phyloP scores from a whole-genome alignment of 92 coral and sea anemone genomes.

The Anthopleura xanthogrammica region DNA sequence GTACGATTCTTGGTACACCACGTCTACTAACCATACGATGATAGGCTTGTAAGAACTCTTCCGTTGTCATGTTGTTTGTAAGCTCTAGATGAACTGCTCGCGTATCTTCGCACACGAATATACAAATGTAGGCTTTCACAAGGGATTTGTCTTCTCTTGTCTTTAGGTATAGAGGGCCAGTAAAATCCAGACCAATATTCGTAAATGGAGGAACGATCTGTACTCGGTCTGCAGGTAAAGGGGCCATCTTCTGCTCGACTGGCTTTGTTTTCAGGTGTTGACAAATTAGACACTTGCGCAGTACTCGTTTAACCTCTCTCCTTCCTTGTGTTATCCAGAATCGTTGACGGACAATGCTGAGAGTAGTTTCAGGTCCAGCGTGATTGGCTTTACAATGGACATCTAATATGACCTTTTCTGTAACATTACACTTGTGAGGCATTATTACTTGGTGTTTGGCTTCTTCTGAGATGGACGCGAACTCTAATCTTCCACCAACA shows the following conservation, averaged over 20 bases:
- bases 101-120: slow-evolving; percentile 8
- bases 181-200: slow-evolving; percentile 20
- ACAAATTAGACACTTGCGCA: slow-evolving; percentile 21
- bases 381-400: slow-evolving; percentile 19
- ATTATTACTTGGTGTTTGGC: slow-evolving; percentile 30
- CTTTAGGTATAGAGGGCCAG: slow-evolving; percentile 21
- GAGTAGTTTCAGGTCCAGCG: slow-evolving; percentile 42
- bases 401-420: slow-evolving; percentile 18
- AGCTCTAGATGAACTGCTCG: slow-evolving; percentile 24
- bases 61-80: slow-evolving; percentile 9
- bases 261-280: slow-evolving; percentile 24
- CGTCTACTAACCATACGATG: slow-evolving; percentile 34
- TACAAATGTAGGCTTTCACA: slow-evolving; percentile 16
- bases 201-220: slow-evolving; percentile 20
- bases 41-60: slow-evolving; percentile 36
- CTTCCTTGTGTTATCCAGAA: slow-evolving; percentile 20
- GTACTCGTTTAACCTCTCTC: slow-evolving; percentile 21
- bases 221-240: slow-evolving; percentile 27
- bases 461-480: slow-evolving; percentile 12
- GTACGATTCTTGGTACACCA: slow-evolving; percentile 19
- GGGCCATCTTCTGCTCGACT: slow-evolving; percentile 25
- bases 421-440: slow-evolving; percentile 16
- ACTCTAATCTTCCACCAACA: slow-evolving; percentile 45
- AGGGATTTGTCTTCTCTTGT: not conserved
- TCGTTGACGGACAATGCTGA: slow-evolving; percentile 28